Evolutionary conservation across 2,797 vertebrate species (phyloP), one percentile per base, ranked within the genome.

Genomic region (Scleropages formosus): DNA sequence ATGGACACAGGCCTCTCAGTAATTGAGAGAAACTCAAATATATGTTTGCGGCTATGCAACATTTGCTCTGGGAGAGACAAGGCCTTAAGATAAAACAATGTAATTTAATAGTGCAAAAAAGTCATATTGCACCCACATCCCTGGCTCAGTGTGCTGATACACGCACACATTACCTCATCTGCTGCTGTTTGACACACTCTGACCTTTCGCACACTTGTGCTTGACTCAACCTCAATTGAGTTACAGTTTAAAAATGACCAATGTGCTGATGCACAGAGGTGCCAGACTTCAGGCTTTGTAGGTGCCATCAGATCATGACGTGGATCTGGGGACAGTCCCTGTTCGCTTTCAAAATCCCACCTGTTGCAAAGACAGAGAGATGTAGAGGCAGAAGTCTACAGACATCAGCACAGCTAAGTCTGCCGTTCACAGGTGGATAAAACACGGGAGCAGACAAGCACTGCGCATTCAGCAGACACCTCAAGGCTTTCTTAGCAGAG

Each of bases 171-270:
- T n/a, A 61, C 59, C 18, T 61, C 59, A 39, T 46, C 65, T 22
- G 18, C 65, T 18, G n/a, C 20, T 65, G 39, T 49, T 68, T 46
- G 18, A n/a, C 66, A 68, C 46, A 68, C n/a, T 68, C n/a, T n/a
- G n/a, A 20, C 65, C 39, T 49, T 68, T 46, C 18, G n/a, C 66
- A 68, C 46, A 68, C n/a, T 68, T n/a, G 53, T 39, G 53, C 9
- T 18, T 18, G 53, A 53, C 2, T 56, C 53, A 39, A 39, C 31
- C 6, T 39, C 31, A 2, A 39, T 39, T 39, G 6, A 39, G 6
- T 39, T 31, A 39, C 31, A 39, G 31, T 39, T 39, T 11, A 18
- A 18, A 18, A 49, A 22, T 47, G 18, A 49, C 68, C 44, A 46
- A 47, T 68, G 39, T 68, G 66, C 39, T 24, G 20, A 26, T 47